These are phyloP conservation scores for Holotrichia oblita DNA, from an alignment of 1,140 invertebrate genomes.

Conservation along the genomic window DNA sequence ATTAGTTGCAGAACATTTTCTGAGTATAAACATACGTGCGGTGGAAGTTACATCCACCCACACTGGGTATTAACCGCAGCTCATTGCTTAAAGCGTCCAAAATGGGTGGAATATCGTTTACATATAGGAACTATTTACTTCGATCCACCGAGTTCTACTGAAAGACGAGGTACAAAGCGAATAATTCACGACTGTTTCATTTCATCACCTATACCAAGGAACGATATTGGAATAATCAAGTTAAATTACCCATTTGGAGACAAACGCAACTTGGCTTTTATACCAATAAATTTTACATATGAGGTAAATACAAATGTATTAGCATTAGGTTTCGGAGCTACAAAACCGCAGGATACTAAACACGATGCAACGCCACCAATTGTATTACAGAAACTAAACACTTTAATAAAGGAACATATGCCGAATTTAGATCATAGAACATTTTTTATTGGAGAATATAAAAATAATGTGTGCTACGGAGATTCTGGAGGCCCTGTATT, in stretches of 20 bases:
- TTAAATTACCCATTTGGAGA: background rate
- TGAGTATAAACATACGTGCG: background rate
- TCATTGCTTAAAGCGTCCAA: background rate
- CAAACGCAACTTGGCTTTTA: background rate
- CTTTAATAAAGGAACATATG: background rate
- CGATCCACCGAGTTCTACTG: background rate
- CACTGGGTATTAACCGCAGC: constrained; percentile 7
- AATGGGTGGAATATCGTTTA: background rate
- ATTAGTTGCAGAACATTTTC: background rate
- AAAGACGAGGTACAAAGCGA: background rate
- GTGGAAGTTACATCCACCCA: background rate
- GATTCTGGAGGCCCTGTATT: background rate
- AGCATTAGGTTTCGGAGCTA: constrained; percentile 2
- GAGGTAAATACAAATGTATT: background rate
- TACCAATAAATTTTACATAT: background rate
- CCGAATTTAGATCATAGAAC: background rate
- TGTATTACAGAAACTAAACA: background rate
- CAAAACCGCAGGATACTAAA: background rate
- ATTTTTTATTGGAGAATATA: constrained; percentile 4
- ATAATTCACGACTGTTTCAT: background rate
- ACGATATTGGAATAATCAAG: background rate
- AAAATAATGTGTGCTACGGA: background rate
- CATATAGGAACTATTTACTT: background rate
- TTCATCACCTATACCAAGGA: background rate
- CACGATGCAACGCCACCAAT: background rate